Base-by-base conservation (phyloP, 2,797 vertebrate species). In the Arnoldichthys spilopterus region DNA sequence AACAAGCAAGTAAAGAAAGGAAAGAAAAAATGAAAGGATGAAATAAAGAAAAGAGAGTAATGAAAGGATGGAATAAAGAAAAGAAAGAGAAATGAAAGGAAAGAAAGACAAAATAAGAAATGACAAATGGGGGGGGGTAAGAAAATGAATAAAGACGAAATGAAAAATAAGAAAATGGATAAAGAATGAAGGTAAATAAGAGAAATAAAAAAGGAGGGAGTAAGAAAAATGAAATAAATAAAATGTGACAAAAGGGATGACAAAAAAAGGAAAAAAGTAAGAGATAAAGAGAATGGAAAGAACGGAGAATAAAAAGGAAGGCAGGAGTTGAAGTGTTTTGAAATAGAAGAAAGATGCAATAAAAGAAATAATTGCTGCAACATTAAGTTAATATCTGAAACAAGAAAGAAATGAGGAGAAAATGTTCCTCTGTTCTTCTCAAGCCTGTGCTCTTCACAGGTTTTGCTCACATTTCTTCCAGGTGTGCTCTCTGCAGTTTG, bases 381-480 rank as follows among this genome's bases (percentile, higher is more conserved):
- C 34, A 37, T 37, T 37, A 37, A 3, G 3, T 37, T 3, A 37
- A 37, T 7, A 37, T 37, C 7, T 37, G 3, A 37, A 7, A 37
- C 7, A 7, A 43, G 34, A 37, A 37, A 37, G 34, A 37, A 37
- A 37, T 8, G 3, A 37, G 8, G 40, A 43, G 40, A 43, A 43
- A 43, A 4, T 43, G 40, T 43, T 12, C 40, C 9, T 43, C 9
- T 12, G 5, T 6, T 6, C 1, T 43, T 12, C 40, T 12, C 1
- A 8, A 43, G 11, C 40, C 11, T 6, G 40, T 43, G 34, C 34
- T 43, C 40, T 8, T 6, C 16, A 20, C 18, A n/a, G 20, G 49
- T 18, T 51, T n/a, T 62, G 59, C 92, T 87, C 49, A 94, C 93
- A 90, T 89, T 26, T 78, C 82, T 34, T 47, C 37, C 69, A 93